Evolutionary conservation across 2,797 vertebrate species (phyloP), one percentile per base, ranked within the genome.

Genomic region (Pseudotriccus pelzelni): DNA sequence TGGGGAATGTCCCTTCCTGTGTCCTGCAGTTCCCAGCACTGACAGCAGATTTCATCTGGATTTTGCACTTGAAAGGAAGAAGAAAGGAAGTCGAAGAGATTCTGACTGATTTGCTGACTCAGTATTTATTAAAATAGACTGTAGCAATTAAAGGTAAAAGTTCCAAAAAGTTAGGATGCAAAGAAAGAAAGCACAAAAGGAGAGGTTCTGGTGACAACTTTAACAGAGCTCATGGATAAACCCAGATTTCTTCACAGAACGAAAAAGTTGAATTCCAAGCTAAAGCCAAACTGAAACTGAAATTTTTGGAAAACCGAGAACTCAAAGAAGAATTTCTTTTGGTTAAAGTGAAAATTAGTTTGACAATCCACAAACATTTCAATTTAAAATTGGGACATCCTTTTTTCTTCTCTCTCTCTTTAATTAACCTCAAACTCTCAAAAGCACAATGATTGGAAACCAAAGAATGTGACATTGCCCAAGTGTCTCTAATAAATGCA

Each of bases 111-210:
- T 64, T 75, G 73, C 66, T 89, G 83, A 81, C 76, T 79, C 93
- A 93, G 73, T 90, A 72, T 96, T 96, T 93, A 85, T 83, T 67
- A 82, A 96, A 89, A 83, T 70, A 85, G 77, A 84, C 50, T 62
- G 55, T 21, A 80, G 43, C 43, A 84, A 73, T 59, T 82, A 69
- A 95, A 95, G 50, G 68, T 43, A 73, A 74, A 83, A 87, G 34
- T 64, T 75, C 27, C 64, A 39, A n/a, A 25, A 83, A 84, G 9
- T 41, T 36, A 58, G 37, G 80, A 64, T 73, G 53, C 23, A 79
- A 84, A 60, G 56, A 64, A 60, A 68, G 25, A 77, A 85, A 87
- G 59, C 41, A 73, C 28, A 63, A 49, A 69, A 84, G 58, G 39
- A 76, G 68, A 63, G 4, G 32, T 80, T 62, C 39, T 87, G 43